Evolutionary conservation across 2,113 vertebrate species (phyloP), one percentile per base, ranked within the genome.

Genomic region (Pseudorhombus dupliciocellatus): DNA sequence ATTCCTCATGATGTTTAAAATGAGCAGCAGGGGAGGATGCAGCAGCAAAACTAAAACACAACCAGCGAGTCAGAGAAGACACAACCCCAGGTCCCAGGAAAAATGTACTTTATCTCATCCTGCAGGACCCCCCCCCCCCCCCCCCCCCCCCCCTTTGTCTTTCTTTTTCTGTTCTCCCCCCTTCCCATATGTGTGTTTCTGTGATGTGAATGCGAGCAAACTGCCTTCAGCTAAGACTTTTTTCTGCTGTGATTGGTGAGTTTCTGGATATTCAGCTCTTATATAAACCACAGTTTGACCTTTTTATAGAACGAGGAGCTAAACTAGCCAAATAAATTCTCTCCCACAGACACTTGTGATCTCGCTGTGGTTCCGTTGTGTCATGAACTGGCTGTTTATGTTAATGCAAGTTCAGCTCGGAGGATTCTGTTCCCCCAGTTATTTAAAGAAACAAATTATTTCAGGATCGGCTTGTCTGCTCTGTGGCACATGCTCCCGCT

Each of bases 401-500:
- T 78, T 85, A 65, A 77, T 86, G 22, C 80, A 88, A 75, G 68
- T 85, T 85, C 34, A 73, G 77, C 86, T 82, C 10, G 51, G 42
- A 21, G 54, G 88, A 73, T 5, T 80, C 75, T 72, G 56, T 75
- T 82, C 76, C 57, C 77, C 60, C 46, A 77, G 90, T 90, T 93
- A 92, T 92, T 91, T 91, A 89, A 91, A 91, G 89, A 75, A 88
- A 84, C 87, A 83, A 73, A 90, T 92, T 92, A 91, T 90, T 88
- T 92, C 87, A 90, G 88, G 88, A 76, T 90, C 81, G 78, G 88
- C 74, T 89, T 74, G 70, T 85, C 65, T 67, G 66, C 75, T 85
- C 88, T 9, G 64, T 88, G 82, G 85, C 80, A 85, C 84, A 83
- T 74, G 73, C 86, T 87, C 79, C 73, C 66, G 73, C 58, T 81